Percentiles rank a stretch among this genome's conserved stretches.
Conservation (phyloP, 1,140 invertebrate species). For the Camponotus pennsylvanicus region DNA sequence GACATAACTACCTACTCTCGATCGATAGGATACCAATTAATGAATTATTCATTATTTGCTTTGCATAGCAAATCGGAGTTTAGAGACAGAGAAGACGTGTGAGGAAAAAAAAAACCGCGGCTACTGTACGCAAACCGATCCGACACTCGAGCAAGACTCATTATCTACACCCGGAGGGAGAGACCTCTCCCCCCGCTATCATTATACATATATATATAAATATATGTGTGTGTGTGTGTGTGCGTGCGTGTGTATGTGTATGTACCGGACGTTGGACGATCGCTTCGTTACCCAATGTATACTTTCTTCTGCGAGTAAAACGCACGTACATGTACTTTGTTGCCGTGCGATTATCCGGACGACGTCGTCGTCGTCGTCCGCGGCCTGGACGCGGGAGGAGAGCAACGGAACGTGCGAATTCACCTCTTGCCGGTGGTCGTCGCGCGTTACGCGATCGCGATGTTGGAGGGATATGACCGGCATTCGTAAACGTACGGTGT, state of each 20-base stretch:
- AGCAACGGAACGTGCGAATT: too few relatives aligned
- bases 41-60: constrained; percentile 59
- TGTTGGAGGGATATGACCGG: constrained; percentile 31
- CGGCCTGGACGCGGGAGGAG: not conserved
- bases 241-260: too few relatives aligned
- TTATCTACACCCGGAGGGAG: constrained; percentile 4
- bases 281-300: constrained; percentile 45
- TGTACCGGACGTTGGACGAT: not conserved
- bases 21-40: constrained; percentile 11
- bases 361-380: too few relatives aligned
- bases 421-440: not conserved
- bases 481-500: constrained; percentile 42
- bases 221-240: too few relatives aligned
- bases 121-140: constrained; percentile 6
- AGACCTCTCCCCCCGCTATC: not conserved
- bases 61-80: too few relatives aligned
- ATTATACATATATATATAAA: not conserved
- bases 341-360: constrained; percentile 39
- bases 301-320: constrained; percentile 42
- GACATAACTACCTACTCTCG: constrained; percentile 37
- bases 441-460: constrained; percentile 36
- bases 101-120: not conserved
- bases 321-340: constrained; percentile 16
- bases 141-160: not conserved
- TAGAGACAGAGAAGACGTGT: not conserved